Evolutionary conservation across 1,140 invertebrate genomes (phyloP).

Genomic region (Hyles euphorbiae): DNA sequence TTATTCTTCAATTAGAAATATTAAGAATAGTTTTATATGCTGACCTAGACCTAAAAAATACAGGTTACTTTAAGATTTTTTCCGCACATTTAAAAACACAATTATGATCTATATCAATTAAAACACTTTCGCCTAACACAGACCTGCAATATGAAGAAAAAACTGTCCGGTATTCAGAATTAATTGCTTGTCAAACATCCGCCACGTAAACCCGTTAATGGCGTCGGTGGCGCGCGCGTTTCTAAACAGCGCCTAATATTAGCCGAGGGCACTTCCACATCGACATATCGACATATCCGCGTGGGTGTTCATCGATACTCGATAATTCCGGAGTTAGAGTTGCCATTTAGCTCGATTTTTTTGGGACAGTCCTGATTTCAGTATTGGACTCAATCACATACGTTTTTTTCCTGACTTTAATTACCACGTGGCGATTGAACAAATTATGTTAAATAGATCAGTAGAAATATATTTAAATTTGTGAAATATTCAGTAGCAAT

Average conservation of each 20-base stretch:
- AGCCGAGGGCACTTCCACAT: slow-evolving; percentile 4
- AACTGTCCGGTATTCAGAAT: not conserved
- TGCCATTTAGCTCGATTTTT: slow-evolving; percentile 9
- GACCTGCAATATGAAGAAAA: too few relatives aligned
- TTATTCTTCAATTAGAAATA: too few relatives aligned
- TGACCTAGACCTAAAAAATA: too few relatives aligned
- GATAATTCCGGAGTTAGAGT: slow-evolving; percentile 15
- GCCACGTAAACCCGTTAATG: slow-evolving; percentile 8
- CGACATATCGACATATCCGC: slow-evolving; percentile 5
- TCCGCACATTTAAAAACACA: not conserved
- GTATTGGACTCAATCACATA: too few relatives aligned
- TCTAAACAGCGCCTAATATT: slow-evolving; percentile 8
- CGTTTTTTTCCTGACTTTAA: too few relatives aligned
- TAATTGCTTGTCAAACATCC: slow-evolving; percentile 11
- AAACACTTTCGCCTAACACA: too few relatives aligned
- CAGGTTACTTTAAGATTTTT: too few relatives aligned
- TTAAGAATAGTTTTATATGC: too few relatives aligned
- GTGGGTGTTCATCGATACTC: slow-evolving; percentile 28
- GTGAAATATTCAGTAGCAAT: not conserved
- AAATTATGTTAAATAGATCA: too few relatives aligned
- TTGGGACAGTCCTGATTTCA: too few relatives aligned
- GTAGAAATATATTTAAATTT: too few relatives aligned
- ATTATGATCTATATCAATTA: not conserved
- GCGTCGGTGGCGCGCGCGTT: not conserved
- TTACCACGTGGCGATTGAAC: too few relatives aligned